A percentile compares a stretch with the other conserved stretches of the same genome.
phyloP scores from a whole-genome alignment of 2,113 vertebrate species.

The Oncorhynchus mykiss region DNA sequence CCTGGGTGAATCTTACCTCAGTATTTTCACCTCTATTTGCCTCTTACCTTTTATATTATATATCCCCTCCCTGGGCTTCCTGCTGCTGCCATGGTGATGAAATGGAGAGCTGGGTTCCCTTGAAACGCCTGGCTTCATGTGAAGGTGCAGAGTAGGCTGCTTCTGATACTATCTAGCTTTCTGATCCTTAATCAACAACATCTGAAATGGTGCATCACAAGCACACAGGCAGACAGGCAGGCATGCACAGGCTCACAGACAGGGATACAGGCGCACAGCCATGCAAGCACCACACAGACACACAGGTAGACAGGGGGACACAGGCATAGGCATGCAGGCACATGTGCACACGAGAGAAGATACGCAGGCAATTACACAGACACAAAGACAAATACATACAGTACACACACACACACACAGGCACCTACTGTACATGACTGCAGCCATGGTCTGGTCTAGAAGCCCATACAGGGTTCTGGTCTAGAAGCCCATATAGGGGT shows the following conservation, averaged over 20 bases:
- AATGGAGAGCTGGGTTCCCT: not conserved
- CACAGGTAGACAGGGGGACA: too few relatives aligned
- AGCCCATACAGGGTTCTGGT: too few relatives aligned
- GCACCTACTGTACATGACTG: not conserved
- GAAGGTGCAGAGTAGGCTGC: constrained; percentile 2
- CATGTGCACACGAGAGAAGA: not conserved
- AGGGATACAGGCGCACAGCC: not conserved
- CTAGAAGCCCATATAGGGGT: too few relatives aligned
- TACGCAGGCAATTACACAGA: too few relatives aligned
- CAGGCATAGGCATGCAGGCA: not conserved
- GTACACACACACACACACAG: not conserved
- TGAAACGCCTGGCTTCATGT: not conserved
- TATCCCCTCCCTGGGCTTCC: not conserved
- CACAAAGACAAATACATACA: not conserved
- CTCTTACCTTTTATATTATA: not conserved
- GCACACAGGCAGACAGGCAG: not conserved
- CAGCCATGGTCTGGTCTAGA: not conserved
- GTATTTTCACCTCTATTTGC: not conserved
- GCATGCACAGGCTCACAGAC: not conserved
- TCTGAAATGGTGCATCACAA: not conserved
- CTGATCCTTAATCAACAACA: not conserved
- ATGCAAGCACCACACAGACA: not conserved
- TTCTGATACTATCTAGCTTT: not conserved
- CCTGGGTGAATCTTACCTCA: not conserved
- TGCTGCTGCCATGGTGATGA: not conserved